Evolutionary conservation across 2,797 vertebrate species (phyloP).

Genomic region (Peromyscus attwateri): DNA sequence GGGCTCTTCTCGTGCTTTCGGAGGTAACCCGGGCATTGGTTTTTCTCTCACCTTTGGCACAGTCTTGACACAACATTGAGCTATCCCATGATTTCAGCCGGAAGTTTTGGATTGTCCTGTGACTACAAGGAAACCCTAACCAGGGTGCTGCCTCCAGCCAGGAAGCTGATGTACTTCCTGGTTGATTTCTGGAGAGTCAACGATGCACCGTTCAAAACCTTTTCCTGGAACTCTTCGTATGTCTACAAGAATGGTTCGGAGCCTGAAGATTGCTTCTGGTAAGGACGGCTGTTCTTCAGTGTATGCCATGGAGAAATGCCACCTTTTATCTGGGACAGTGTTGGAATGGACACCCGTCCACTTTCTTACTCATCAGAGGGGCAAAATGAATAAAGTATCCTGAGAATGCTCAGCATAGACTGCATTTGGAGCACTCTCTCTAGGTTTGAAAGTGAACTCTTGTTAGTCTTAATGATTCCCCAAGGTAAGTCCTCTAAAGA

Average conservation of each 20-base stretch:
- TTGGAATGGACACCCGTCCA: neutral
- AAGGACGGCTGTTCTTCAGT: conserved; percentile 75
- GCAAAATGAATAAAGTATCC: neutral
- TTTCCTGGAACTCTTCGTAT: conserved; percentile 91
- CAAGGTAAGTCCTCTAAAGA: conserved; percentile 13
- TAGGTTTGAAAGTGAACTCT: conserved; percentile 21
- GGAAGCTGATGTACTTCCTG: conserved; percentile 93
- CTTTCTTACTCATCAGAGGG: neutral
- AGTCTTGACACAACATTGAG: conserved; percentile 91
- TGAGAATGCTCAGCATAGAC: neutral
- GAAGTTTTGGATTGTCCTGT: conserved; percentile 97
- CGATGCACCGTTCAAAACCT: conserved; percentile 68
- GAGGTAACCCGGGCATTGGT: neutral
- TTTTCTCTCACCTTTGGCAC: conserved; percentile 46
- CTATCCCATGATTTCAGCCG: conserved; percentile 96
- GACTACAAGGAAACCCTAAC: conserved; percentile 94
- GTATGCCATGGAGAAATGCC: neutral
- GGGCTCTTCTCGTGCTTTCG: neutral
- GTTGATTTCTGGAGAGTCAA: conserved; percentile 88
- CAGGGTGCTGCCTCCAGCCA: conserved; percentile 94
- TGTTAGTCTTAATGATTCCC: neutral
- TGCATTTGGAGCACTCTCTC: neutral
- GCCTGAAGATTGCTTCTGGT: conserved; percentile 96
- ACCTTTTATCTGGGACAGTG: neutral
- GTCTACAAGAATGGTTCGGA: conserved; percentile 91